These are phyloP conservation scores for Agraylea sexmaculata DNA, from an alignment of 1,140 invertebrate species.

Conservation along the genomic window DNA sequence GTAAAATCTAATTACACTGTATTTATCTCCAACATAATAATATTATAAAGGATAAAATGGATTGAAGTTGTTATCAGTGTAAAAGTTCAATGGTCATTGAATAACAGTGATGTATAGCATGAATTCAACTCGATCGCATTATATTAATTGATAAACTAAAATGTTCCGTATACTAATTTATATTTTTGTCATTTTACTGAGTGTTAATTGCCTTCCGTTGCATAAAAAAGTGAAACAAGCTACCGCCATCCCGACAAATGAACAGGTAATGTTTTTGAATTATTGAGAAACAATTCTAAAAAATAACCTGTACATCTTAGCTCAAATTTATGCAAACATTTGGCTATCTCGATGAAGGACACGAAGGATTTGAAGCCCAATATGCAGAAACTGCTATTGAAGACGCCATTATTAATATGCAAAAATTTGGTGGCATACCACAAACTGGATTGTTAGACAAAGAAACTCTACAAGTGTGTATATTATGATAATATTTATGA, in stretches of 20 bases:
- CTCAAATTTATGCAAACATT: constrained; percentile 48
- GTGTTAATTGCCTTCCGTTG: constrained; percentile 12
- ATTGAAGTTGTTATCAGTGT: constrained; percentile 10
- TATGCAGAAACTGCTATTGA: constrained; percentile 45
- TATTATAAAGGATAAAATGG: no score
- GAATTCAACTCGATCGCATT: no score
- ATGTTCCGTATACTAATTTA: no score
- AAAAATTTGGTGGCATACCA: constrained; percentile 52
- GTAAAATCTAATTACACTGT: no score
- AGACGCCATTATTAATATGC: constrained; percentile 49
- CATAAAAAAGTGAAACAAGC: constrained; percentile 8
- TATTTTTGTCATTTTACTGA: constrained; percentile 1
- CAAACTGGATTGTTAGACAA: constrained; percentile 50
- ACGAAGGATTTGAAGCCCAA: constrained; percentile 38
- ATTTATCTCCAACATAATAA: no score
- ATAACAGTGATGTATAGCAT: no score
- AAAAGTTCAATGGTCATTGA: constrained; percentile 16
- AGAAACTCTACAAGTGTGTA: constrained; percentile 41
- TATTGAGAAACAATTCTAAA: background rate
- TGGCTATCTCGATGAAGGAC: constrained; percentile 43
- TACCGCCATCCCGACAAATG: constrained; percentile 12
- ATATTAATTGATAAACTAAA: no score
- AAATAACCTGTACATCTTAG: constrained; percentile 25
- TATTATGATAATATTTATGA: background rate
- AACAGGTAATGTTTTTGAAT: constrained; percentile 15